These are phyloP conservation scores for Megaleporinus macrocephalus DNA, from an alignment of 2,113 vertebrate genomes.

Conservation along the genomic window DNA sequence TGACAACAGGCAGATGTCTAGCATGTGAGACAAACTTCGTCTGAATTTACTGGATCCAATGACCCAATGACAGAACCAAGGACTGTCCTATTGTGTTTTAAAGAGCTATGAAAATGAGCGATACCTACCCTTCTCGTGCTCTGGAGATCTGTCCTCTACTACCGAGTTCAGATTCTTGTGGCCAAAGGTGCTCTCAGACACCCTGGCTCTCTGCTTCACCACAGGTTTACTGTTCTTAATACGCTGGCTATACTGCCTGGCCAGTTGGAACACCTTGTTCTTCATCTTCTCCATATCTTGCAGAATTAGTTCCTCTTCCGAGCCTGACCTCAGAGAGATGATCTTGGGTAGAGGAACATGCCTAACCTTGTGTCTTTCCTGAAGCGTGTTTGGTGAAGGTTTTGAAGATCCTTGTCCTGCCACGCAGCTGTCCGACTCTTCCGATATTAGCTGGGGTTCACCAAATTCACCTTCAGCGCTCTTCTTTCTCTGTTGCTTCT, in stretches of 20 bases:
- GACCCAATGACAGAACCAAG: too few species aligned
- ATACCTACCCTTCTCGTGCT: conserved; percentile 68
- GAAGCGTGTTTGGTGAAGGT: conserved; percentile 55
- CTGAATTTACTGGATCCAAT: too few species aligned
- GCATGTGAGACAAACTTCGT: too few species aligned
- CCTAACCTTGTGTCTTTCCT: conserved; percentile 54
- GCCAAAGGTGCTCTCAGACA: conserved; percentile 50
- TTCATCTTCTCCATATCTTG: conserved; percentile 82
- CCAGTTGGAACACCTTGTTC: conserved; percentile 92
- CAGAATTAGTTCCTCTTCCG: conserved; percentile 78
- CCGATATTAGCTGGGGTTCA: conserved; percentile 75
- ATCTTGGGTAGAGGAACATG: conserved; percentile 70
- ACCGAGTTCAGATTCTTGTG: conserved; percentile 60
- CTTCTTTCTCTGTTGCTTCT: conserved; percentile 35
- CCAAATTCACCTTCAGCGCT: conserved; percentile 40
- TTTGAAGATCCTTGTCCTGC: conserved; percentile 64
- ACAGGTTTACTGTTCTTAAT: conserved; percentile 83
- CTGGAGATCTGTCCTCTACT: conserved; percentile 69
- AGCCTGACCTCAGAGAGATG: conserved; percentile 70
- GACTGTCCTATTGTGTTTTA: too few species aligned
- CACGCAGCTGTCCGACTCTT: conserved; percentile 76
- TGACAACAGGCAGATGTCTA: too few species aligned
- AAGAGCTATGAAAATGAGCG: neutral
- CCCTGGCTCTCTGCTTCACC: conserved; percentile 60
- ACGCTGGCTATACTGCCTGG: conserved; percentile 94